phyloP scores from a whole-genome alignment of 2,888 invertebrate genomes.

The Eupithecia exiguata region DNA sequence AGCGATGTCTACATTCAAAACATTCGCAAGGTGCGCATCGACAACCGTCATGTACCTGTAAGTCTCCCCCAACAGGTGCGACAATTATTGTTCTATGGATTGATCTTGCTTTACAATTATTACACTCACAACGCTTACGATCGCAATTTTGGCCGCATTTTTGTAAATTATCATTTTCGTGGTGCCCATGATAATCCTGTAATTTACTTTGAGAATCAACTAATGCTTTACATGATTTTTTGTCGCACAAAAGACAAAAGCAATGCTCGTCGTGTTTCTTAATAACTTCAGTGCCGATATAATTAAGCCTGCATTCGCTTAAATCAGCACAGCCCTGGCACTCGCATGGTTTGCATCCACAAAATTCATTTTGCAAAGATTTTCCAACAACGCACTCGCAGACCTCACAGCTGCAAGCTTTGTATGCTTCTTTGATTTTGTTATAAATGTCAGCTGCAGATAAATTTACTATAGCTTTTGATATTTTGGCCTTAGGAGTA shows the following conservation, averaged over 20 bases:
- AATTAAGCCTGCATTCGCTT: slow-evolving; percentile 4
- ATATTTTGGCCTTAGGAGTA: slow-evolving; percentile 12
- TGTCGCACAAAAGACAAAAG: slow-evolving; percentile 37
- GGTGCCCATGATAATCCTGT: neutral
- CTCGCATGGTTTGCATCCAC: slow-evolving; percentile 59
- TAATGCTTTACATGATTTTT: slow-evolving; percentile 11
- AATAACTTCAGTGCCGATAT: neutral
- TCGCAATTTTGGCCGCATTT: slow-evolving; percentile 41
- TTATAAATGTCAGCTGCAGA: slow-evolving; percentile 58
- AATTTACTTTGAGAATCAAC: neutral
- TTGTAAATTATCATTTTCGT: neutral
- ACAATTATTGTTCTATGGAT: slow-evolving; percentile 45
- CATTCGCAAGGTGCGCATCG: slow-evolving; percentile 66
- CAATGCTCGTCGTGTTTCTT: slow-evolving; percentile 40
- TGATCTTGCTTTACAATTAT: slow-evolving; percentile 50
- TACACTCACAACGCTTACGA: slow-evolving; percentile 53
- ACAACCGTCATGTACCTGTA: slow-evolving; percentile 48
- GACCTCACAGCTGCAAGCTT: slow-evolving; percentile 71
- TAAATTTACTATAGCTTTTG: slow-evolving; percentile 23
- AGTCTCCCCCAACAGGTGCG: slow-evolving; percentile 50
- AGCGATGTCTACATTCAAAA: slow-evolving; percentile 52
- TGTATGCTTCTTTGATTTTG: slow-evolving; percentile 66
- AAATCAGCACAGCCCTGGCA: slow-evolving; percentile 52
- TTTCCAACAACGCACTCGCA: slow-evolving; percentile 64
- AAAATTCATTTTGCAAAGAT: slow-evolving; percentile 41